Percentiles rank a stretch among this genome's conserved stretches.
phyloP scores from a whole-genome alignment of 2,113 vertebrate genomes.

The Struthio camelus region DNA sequence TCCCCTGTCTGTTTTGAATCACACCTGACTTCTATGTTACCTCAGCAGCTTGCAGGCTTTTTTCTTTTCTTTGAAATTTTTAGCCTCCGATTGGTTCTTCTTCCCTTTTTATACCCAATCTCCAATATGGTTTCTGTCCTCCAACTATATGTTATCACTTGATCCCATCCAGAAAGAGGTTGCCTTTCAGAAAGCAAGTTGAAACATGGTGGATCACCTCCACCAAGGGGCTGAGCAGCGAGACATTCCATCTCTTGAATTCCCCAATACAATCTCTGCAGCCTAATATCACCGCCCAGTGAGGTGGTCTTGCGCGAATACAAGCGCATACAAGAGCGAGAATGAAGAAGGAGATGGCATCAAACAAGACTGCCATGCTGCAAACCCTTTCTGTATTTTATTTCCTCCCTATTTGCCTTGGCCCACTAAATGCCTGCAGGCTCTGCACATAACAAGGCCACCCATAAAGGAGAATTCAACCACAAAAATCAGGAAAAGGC shows the following conservation, averaged over 20 bases:
- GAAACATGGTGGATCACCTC: not conserved
- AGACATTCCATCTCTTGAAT: rapidly evolving
- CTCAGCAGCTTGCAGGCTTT: not conserved
- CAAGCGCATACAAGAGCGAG: rapidly evolving
- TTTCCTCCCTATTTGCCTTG: not conserved
- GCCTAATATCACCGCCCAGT: rapidly evolving
- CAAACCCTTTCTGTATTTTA: not conserved
- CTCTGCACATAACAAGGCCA: not conserved
- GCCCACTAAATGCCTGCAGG: not conserved
- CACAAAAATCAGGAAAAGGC: not conserved
- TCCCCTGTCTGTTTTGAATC: not conserved
- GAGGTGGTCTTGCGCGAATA: not conserved
- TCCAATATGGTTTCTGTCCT: not conserved
- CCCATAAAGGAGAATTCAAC: not conserved
- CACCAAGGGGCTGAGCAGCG: rapidly evolving
- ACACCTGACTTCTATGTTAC: rapidly evolving
- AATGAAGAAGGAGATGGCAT: too few species aligned
- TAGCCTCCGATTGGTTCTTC: not conserved
- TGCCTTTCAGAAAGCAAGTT: rapidly evolving
- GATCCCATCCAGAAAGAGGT: rapidly evolving
- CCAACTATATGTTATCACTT: too few species aligned
- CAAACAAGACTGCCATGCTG: rapidly evolving
- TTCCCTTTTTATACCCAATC: not conserved
- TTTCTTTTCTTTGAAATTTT: not conserved
- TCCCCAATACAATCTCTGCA: rapidly evolving